Evolutionary conservation across 53 echinoderm and acorn worm species (phyloP), one percentile per base, ranked within the genome.

Genomic region (Astropecten irregularis): DNA sequence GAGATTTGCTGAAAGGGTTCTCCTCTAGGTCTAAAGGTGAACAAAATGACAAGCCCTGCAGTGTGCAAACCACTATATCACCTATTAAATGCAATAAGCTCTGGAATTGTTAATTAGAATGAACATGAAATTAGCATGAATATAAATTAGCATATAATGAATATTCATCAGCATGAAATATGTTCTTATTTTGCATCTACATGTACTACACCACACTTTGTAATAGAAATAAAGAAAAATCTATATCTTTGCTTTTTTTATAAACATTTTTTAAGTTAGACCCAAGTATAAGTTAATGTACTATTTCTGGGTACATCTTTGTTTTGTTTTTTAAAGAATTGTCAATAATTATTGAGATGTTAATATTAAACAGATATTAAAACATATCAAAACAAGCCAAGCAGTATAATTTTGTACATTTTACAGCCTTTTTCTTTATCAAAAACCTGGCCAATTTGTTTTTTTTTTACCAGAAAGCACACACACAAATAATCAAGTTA

Each of bases 401-500:
- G 74, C 74, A 14, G 34, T 64, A 34, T 37, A 35, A 54, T 33
- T 74, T 55, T 54, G 33, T 74, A 74, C 74, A 38, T 74, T 74
- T 74, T 74, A 74, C 74, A 74, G 74, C 74, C 30, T 27, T 57
- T 74, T 56, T 69, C n/a, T 29, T 36, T 34, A 54, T 55, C 36
- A 74, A 74, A 68, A 74, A 74, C 74, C 74, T 74, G 74, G 74
- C 74, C 74, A 53, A 35, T 22, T 56, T 37, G 64, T 36, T 55
- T 50, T 74, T n/a, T n/a, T n/a, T n/a, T n/a, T n/a, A n/a, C 49
- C 31, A 57, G 74, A 74, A 74, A 74, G 74, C 74, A 74, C 74
- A 73, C 73, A 74, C 74, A 57, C 25, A 40, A n/a, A n/a, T n/a
- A n/a, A n/a, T n/a, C 53, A 74, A 74, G 11, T 74, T 56, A 56